phyloP scores from a whole-genome alignment of 2,797 vertebrate species.

The Takifugu ocellatus region DNA sequence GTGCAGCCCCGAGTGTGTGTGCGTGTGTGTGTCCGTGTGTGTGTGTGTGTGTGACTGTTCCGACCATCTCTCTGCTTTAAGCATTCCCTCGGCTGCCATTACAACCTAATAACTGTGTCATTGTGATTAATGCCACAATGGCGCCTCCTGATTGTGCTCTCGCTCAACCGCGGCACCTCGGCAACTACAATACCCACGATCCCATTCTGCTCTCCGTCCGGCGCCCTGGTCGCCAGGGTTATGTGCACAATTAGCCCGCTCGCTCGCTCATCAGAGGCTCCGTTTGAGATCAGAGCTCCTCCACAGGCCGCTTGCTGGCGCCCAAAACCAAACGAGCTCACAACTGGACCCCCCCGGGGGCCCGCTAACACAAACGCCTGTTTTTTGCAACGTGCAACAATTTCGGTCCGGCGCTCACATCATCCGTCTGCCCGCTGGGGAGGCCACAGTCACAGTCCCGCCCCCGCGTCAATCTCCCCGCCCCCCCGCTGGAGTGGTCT shows the following conservation, averaged over 20 bases:
- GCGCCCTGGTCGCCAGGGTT: slow-evolving; percentile 3
- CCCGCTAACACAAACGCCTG: too few relatives aligned
- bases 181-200: slow-evolving; percentile 53
- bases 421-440: too few relatives aligned
- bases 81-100: slow-evolving; percentile 61
- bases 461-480: too few relatives aligned
- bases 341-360: too few relatives aligned
- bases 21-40: slow-evolving; percentile 14
- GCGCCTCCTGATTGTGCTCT: slow-evolving; percentile 50
- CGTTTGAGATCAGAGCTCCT: slow-evolving; percentile 23
- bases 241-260: slow-evolving; percentile 6
- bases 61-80: slow-evolving; percentile 62
- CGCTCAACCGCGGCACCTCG: slow-evolving; percentile 39
- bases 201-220: slow-evolving; percentile 10
- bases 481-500: too few relatives aligned
- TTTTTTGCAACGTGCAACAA: too few relatives aligned
- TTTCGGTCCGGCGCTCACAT: too few relatives aligned
- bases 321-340: not conserved
- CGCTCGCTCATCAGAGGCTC: slow-evolving; percentile 16
- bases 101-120: slow-evolving; percentile 69
- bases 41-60: slow-evolving; percentile 50
- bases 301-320: slow-evolving; percentile 14
- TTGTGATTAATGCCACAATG: slow-evolving; percentile 65
- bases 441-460: too few relatives aligned
- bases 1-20: not conserved